These are phyloP conservation scores for Colius striatus DNA, from an alignment of 2,113 vertebrate species.

Conservation along the genomic window DNA sequence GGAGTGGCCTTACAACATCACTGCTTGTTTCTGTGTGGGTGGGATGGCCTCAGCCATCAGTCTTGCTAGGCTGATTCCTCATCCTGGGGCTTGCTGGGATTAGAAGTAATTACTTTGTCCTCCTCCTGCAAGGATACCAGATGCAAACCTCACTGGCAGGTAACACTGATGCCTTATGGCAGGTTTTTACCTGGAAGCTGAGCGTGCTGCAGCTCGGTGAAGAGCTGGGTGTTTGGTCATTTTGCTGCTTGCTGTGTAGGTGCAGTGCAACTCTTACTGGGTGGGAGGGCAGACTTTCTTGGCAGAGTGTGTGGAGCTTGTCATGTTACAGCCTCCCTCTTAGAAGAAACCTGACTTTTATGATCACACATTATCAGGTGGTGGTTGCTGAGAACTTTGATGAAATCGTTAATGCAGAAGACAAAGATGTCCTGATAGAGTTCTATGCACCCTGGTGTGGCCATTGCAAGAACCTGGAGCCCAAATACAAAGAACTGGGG, in stretches of 20 bases:
- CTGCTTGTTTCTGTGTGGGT: background rate
- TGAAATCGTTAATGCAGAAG: slow-evolving; percentile 91
- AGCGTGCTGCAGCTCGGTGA: background rate
- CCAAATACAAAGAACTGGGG: slow-evolving; percentile 94
- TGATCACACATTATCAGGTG: slow-evolving; percentile 75
- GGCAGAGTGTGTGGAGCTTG: background rate
- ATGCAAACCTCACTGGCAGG: background rate
- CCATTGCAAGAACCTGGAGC: slow-evolving; percentile 97
- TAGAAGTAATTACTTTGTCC: background rate
- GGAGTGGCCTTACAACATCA: background rate
- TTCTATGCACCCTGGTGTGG: slow-evolving; percentile 99
- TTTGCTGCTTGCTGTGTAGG: background rate
- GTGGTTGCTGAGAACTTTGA: slow-evolving; percentile 97
- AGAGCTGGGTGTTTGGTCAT: background rate
- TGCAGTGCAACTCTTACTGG: no score
- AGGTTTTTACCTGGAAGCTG: background rate
- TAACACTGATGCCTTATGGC: background rate
- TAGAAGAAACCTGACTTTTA: background rate
- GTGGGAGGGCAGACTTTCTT: background rate
- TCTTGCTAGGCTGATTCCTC: background rate
- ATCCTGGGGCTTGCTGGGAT: background rate
- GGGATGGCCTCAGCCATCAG: background rate
- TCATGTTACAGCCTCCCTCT: background rate
- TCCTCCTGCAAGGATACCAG: background rate
- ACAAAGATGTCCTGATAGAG: slow-evolving; percentile 96